A percentile compares a stretch with the other conserved stretches of the same genome.
Conservation (phyloP, 2,888 invertebrate species). For the Tetranychus piercei region DNA sequence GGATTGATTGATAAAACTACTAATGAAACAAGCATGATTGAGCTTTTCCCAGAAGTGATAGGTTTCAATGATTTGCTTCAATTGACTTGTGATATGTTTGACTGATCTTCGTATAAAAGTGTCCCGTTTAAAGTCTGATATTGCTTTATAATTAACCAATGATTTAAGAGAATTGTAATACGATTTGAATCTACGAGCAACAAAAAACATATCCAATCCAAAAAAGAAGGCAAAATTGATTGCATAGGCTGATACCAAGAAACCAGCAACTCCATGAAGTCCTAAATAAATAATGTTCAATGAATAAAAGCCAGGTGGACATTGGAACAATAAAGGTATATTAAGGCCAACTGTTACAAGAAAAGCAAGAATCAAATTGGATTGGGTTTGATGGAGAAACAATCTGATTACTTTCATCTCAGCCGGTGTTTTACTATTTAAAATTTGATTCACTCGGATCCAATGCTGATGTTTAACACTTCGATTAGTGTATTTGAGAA, state of each 20-base stretch:
- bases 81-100: neutral
- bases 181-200: neutral
- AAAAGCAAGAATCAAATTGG: neutral
- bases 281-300: neutral
- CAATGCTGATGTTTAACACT: neutral
- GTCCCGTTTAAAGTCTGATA: neutral
- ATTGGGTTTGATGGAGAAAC: neutral
- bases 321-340: neutral
- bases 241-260: neutral
- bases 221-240: neutral
- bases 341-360: neutral
- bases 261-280: neutral
- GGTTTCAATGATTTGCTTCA: neutral
- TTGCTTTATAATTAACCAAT: neutral
- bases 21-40: neutral
- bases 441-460: neutral
- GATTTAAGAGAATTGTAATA: neutral
- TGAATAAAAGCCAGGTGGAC: neutral
- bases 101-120: neutral
- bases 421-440: neutral
- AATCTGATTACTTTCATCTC: neutral
- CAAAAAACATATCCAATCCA: neutral
- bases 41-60: neutral
- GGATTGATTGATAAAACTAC: neutral
- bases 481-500: neutral